phyloP scores from a whole-genome alignment of 1,140 invertebrate species.

The Ceratosolen solmsi region DNA sequence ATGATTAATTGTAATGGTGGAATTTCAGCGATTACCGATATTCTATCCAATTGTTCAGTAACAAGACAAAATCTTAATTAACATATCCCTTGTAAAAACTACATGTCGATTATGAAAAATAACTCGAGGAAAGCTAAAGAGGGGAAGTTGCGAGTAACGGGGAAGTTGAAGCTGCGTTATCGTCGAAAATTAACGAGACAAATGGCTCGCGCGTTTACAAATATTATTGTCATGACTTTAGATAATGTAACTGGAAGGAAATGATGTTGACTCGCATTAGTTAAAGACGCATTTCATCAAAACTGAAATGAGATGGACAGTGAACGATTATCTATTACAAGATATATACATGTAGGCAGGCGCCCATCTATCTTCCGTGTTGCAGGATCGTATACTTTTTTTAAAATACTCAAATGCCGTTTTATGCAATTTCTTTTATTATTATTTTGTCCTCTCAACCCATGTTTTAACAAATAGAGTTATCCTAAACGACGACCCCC shows the following conservation, averaged over 20 bases:
- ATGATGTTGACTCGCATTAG: background rate
- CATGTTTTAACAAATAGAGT: no score
- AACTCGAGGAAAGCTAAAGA: background rate
- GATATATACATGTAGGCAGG: background rate
- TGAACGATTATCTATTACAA: background rate
- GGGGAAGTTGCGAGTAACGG: background rate
- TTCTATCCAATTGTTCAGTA: no score
- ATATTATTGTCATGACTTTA: background rate
- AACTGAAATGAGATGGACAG: constrained; percentile 44
- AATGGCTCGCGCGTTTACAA: background rate
- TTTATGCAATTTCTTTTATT: background rate
- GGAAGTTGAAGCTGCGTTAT: background rate
- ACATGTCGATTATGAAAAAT: no score
- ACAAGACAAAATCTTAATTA: no score
- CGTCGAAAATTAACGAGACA: background rate
- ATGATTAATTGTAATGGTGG: no score
- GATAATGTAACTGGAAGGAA: background rate
- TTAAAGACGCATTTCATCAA: background rate
- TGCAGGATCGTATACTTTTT: background rate
- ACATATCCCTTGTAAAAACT: no score
- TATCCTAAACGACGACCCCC: no score
- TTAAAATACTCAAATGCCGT: background rate
- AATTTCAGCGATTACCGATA: no score
- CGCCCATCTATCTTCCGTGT: background rate
- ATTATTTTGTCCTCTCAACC: background rate